phyloP scores from a whole-genome alignment of 2,797 vertebrate genomes.

The Enteromius afrohamiltoni region DNA sequence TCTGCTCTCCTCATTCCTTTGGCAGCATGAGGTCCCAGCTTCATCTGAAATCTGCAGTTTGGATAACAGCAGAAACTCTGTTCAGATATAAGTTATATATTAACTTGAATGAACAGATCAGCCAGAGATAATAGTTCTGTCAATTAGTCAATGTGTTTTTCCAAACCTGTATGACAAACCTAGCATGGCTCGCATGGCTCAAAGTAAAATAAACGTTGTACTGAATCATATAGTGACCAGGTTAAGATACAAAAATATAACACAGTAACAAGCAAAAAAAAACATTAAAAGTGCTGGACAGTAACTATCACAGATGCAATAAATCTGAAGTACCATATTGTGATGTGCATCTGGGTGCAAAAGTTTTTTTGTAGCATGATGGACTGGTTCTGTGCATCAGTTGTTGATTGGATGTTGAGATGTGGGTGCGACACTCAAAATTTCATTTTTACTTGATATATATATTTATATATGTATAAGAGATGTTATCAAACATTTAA shows the following conservation, averaged over 20 bases:
- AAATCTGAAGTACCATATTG: background rate
- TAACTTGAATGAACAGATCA: slow-evolving; percentile 15
- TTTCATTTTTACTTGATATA: background rate
- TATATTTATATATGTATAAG: too few relatives aligned
- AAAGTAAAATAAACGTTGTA: background rate
- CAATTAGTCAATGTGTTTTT: background rate
- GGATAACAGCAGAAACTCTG: background rate
- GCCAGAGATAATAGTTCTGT: background rate
- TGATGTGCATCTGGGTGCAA: background rate
- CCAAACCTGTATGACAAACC: background rate
- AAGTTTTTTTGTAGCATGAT: background rate
- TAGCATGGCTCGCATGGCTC: background rate
- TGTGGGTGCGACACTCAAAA: background rate
- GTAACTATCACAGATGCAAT: too few relatives aligned
- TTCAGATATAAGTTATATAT: background rate
- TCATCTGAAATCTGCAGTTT: slow-evolving; percentile 2
- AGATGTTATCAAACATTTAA: too few relatives aligned
- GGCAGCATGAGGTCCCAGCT: slow-evolving; percentile 39
- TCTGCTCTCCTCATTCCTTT: slow-evolving; percentile 37
- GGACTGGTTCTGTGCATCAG: background rate
- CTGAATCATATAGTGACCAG: background rate
- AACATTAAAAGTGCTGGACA: background rate
- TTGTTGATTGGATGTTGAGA: background rate
- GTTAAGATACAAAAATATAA: background rate
- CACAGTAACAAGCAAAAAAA: background rate